phyloP scores from a whole-genome alignment of 2,113 vertebrate species.

The Dendrocopos noguchii region DNA sequence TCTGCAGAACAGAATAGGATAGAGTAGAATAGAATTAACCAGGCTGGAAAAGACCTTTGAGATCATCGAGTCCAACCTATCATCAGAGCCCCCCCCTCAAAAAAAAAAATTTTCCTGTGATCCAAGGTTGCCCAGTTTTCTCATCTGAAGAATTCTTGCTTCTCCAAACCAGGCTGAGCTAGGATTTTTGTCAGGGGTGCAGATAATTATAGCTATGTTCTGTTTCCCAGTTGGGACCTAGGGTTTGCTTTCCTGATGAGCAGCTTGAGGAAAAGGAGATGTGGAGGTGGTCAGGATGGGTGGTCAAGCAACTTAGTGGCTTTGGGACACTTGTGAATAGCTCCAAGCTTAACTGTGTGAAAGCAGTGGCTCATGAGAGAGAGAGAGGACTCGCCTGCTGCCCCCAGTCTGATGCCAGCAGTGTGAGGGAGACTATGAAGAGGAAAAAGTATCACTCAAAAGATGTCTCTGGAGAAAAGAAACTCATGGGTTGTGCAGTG shows the following conservation, averaged over 20 bases:
- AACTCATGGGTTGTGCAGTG: fast-evolving
- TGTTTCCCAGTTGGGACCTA: fast-evolving
- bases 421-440: too few relatives aligned
- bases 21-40: too few relatives aligned
- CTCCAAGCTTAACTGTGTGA: neutral
- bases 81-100: too few relatives aligned
- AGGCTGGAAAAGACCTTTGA: too few relatives aligned
- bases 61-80: too few relatives aligned
- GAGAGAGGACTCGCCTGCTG: neutral
- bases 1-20: neutral
- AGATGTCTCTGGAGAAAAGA: neutral
- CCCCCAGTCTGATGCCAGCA: neutral
- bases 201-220: too few relatives aligned
- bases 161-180: neutral
- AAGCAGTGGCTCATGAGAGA: neutral
- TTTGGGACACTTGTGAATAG: neutral
- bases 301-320: too few relatives aligned
- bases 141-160: neutral
- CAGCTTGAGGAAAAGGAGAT: neutral
- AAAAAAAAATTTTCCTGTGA: fast-evolving
- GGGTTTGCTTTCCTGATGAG: neutral
- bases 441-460: neutral
- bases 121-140: fast-evolving
- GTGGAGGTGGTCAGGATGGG: too few relatives aligned
- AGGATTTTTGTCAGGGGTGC: neutral